These are phyloP conservation scores for Scomber colias DNA, from an alignment of 2,113 vertebrate species.

Conservation along the genomic window DNA sequence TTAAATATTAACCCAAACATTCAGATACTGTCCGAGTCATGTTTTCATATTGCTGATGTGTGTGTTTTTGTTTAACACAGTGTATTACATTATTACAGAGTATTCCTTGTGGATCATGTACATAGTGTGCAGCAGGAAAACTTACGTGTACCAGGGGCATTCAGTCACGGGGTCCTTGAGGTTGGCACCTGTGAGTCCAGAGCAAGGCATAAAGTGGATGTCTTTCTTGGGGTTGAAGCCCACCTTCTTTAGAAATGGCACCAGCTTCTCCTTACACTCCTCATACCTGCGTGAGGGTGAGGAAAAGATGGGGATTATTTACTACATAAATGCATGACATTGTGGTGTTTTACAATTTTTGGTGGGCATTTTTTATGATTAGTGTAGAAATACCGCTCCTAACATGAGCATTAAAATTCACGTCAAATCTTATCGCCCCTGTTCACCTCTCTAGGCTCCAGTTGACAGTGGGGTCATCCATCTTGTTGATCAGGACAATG, in stretches of 20 bases:
- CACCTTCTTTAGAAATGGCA: conserved; percentile 99
- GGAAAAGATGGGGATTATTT: no score
- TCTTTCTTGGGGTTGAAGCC: conserved; percentile 99
- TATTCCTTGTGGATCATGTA: no score
- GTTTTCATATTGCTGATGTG: no score
- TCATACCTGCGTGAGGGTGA: conserved; percentile 89
- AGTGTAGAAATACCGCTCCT: background rate
- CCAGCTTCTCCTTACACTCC: conserved; percentile 99
- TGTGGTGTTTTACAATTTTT: no score
- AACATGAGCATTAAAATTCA: background rate
- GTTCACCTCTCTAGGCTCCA: conserved; percentile 96
- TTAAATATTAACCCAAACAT: no score
- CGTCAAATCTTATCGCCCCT: background rate
- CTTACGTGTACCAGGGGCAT: conserved; percentile 98
- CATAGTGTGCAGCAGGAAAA: conserved; percentile 43
- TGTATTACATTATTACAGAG: no score
- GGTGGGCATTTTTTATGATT: no score
- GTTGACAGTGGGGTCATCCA: conserved; percentile 99
- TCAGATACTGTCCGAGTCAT: no score
- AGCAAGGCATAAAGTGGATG: conserved; percentile 99
- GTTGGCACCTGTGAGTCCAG: conserved; percentile 97
- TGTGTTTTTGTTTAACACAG: no score
- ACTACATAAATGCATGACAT: background rate
- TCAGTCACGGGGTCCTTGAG: conserved; percentile 94
- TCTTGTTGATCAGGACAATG: conserved; percentile 99